phyloP scores from a whole-genome alignment of 2,113 vertebrate genomes.

The Haplochromis vanheusdeni region DNA sequence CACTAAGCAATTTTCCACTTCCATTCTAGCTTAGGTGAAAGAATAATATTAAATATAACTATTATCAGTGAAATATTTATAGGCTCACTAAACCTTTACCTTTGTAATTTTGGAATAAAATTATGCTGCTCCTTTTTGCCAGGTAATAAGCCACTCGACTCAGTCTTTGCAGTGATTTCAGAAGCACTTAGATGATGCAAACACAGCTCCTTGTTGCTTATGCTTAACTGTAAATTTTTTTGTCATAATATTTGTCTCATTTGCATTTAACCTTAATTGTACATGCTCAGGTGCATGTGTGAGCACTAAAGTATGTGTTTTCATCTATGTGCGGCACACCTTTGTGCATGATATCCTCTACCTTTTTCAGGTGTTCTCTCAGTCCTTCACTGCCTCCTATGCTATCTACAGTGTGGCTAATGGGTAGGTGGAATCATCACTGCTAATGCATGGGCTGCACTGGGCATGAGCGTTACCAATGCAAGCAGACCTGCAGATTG shows the following conservation, averaged over 20 bases:
- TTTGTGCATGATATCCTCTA: slow-evolving; percentile 68
- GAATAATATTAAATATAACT: not conserved
- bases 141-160: not conserved
- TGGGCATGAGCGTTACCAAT: slow-evolving; percentile 66
- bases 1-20: not conserved
- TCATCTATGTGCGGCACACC: slow-evolving; percentile 33
- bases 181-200: not conserved
- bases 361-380: slow-evolving; percentile 77
- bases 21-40: not conserved
- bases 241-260: not conserved
- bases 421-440: slow-evolving; percentile 73
- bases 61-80: not conserved
- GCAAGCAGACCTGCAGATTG: slow-evolving; percentile 41
- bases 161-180: not conserved
- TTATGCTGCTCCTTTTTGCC: not conserved
- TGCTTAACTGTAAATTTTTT: not conserved
- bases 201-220: not conserved
- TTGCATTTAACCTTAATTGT: not conserved
- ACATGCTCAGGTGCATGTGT: slow-evolving; percentile 9
- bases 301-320: slow-evolving; percentile 25
- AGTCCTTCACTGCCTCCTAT: slow-evolving; percentile 79
- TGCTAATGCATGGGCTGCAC: slow-evolving; percentile 73
- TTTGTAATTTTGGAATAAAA: not conserved
- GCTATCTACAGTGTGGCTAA: slow-evolving; percentile 74
- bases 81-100: not conserved